These are phyloP conservation scores for Enteromius afrohamiltoni DNA, from an alignment of 2,797 vertebrate genomes.

Conservation along the genomic window DNA sequence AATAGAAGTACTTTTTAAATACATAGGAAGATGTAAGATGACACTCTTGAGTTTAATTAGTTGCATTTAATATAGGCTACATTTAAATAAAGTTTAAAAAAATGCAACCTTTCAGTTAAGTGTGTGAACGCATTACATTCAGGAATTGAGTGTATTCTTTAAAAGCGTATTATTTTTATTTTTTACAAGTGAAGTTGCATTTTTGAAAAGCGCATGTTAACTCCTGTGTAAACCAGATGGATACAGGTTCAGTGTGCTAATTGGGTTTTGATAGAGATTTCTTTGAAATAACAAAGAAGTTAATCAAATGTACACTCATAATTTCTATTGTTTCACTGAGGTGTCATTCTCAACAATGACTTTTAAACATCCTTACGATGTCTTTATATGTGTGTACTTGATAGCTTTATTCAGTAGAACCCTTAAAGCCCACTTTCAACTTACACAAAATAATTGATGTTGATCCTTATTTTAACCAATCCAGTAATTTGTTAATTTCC, in stretches of 20 bases:
- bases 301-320: background rate
- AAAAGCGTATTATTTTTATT: background rate
- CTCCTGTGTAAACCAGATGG: background rate
- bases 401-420: background rate
- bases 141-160: background rate
- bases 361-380: background rate
- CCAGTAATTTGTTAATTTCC: too few relatives aligned
- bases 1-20: background rate
- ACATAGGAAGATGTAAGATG: background rate
- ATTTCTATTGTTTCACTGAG: background rate
- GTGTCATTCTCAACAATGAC: background rate
- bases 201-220: background rate
- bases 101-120: background rate
- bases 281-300: background rate
- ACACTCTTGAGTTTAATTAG: background rate
- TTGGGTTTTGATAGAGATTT: background rate
- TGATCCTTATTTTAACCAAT: too few relatives aligned
- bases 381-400: background rate
- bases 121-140: background rate
- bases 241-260: background rate
- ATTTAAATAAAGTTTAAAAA: too few relatives aligned
- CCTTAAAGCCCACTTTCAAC: too few relatives aligned
- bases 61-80: background rate
- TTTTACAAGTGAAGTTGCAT: background rate
- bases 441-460: too few relatives aligned